phyloP scores from a whole-genome alignment of 2,888 invertebrate genomes.

The Tiphia femorata region DNA sequence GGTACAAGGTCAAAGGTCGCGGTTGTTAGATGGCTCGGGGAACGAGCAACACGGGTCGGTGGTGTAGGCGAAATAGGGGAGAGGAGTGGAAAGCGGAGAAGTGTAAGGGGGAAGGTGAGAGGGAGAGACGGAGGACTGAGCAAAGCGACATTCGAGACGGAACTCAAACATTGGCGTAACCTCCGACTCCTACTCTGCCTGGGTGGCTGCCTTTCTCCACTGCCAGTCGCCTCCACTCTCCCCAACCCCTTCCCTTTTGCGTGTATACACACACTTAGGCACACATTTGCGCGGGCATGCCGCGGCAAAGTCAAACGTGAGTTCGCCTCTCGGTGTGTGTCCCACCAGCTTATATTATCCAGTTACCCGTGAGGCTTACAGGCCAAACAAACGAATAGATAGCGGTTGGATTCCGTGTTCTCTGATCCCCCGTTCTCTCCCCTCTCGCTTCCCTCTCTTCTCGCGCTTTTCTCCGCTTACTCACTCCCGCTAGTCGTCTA shows the following conservation, averaged over 20 bases:
- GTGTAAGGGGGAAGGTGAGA: conserved; percentile 15
- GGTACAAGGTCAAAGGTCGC: conserved; percentile 27
- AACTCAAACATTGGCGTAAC: conserved; percentile 58
- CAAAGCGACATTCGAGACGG: conserved; percentile 57
- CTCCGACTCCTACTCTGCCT: conserved; percentile 31
- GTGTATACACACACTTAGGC: conserved; percentile 47
- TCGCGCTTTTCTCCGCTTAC: conserved; percentile 3
- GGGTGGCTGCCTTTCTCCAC: conserved; percentile 19
- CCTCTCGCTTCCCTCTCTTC: conserved; percentile 1
- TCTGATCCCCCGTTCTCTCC: conserved; percentile 16
- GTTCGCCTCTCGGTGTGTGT: conserved; percentile 27
- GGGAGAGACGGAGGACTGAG: conserved; percentile 27
- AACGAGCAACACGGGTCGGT: conserved; percentile 19
- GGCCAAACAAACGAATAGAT: conserved; percentile 58
- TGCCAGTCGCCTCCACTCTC: not conserved
- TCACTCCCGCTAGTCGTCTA: conserved; percentile 5
- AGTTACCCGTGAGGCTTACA: conserved; percentile 56
- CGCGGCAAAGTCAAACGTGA: conserved; percentile 55
- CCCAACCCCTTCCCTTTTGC: conserved; percentile 13
- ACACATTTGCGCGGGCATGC: conserved; percentile 43
- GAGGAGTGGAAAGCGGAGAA: conserved; percentile 14
- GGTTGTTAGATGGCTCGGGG: conserved; percentile 15
- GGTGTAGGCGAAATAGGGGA: not conserved
- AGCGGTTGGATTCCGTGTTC: conserved; percentile 41
- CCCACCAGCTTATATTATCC: conserved; percentile 56